These are phyloP conservation scores for Scaptodrosophila latifasciaeformis DNA, from an alignment of 2,888 invertebrate species.

Conservation along the genomic window DNA sequence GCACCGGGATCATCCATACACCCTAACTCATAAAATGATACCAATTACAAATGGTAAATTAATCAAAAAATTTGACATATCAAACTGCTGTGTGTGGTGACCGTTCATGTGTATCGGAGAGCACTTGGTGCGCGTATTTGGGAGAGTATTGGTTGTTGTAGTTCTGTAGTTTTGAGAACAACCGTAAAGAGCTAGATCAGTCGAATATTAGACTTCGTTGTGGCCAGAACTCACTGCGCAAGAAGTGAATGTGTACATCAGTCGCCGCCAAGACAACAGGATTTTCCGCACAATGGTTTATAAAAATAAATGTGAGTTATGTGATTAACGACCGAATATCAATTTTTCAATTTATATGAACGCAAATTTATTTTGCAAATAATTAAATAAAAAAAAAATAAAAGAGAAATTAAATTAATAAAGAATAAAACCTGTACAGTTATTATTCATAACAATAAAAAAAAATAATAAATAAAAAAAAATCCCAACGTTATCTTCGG, in stretches of 20 bases:
- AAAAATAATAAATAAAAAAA: slow-evolving; percentile 1
- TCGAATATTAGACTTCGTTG: too few relatives aligned
- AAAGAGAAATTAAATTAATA: too few relatives aligned
- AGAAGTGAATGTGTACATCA: too few relatives aligned
- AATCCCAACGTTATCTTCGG: too few relatives aligned
- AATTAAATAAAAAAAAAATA: too few relatives aligned
- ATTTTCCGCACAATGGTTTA: slow-evolving; percentile 4
- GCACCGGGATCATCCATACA: too few relatives aligned
- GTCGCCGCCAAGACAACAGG: slow-evolving; percentile 3
- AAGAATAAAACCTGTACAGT: slow-evolving; percentile 4
- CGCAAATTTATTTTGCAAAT: too few relatives aligned
- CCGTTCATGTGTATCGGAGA: not conserved
- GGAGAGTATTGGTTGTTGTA: not conserved
- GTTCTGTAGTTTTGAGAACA: not conserved
- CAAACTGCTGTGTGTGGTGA: too few relatives aligned
- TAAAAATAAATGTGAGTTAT: slow-evolving; percentile 10
- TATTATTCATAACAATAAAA: slow-evolving; percentile 11
- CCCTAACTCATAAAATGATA: too few relatives aligned
- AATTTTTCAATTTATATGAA: too few relatives aligned
- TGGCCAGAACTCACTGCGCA: slow-evolving; percentile 1
- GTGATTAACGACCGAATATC: too few relatives aligned
- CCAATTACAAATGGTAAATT: slow-evolving; percentile 1
- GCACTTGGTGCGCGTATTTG: not conserved
- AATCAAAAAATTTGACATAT: not conserved
- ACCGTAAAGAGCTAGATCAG: too few relatives aligned